Evolutionary conservation across 2,113 vertebrate species (phyloP), one percentile per base, ranked within the genome.

Genomic region (Muscicapa adusta): DNA sequence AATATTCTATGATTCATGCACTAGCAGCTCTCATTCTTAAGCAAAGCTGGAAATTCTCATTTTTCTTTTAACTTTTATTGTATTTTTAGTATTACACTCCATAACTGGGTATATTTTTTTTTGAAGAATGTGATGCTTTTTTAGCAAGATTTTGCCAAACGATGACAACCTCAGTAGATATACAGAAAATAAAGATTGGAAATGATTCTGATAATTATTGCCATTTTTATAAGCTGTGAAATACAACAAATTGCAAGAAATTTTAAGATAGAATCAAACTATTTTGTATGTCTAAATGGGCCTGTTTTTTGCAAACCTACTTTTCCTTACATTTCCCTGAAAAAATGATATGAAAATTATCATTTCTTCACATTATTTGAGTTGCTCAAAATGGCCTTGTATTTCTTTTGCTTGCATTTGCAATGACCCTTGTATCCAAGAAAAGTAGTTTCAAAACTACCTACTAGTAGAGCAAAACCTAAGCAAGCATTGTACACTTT

Each of bases 211-310:
- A 16, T 63, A 71, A 82, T 63, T 72, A 28, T 47, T 82, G 6
- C 1, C 6, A 8, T 24, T 88, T 76, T 79, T 72, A 33, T 78
- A 38, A 76, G 6, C 7, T 65, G 17, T 12, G 6, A 68, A 58
- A 72, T 67, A 38, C 2, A 42, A 42, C 1, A 36, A 57, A 29
- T 48, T 47, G 28, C 19, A 53, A 75, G 31, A 70, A 72, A 79
- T 82, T 58, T 65, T 31, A 65, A 45, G 50, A 43, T 34, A 56
- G 15, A 72, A 12, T 36, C 22, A 61, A 72, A 33, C 4, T 31
- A 17, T 51, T 70, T 0, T 0, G 2, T 51, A 31, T 2, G 2
- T 74, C 16, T 19, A 34, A 80, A 66, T 38, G 12, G 18, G 16
- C 6, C 14, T 78, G 8, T 42, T 62, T 87, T 89, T 83, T 78